Evolutionary conservation across 1,140 invertebrate genomes (phyloP), one percentile per base, ranked within the genome.

Genomic region (Bombus pyrosoma): DNA sequence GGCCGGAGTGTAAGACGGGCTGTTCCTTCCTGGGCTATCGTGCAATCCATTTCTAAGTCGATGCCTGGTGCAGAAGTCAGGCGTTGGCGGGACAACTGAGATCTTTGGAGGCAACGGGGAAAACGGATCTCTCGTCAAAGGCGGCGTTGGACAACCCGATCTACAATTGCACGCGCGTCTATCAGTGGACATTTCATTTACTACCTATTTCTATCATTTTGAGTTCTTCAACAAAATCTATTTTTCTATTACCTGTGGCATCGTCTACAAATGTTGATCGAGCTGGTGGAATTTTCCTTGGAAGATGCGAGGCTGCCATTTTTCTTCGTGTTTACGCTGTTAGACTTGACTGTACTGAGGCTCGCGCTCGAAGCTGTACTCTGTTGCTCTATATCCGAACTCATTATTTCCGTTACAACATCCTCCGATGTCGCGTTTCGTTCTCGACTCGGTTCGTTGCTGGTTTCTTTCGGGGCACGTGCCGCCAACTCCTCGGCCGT

Each of bases 31-130:
- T 15, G 94, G 93, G 75, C 94, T 95, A 77, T 95, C 94, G 71
- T 91, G 89, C 37, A 92, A 57, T 10, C 93, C 92, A 76, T 93
- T 94, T 68, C 90, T 87, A 28, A 93, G 72, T 87, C 92, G 93
- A 74, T 95, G 92, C 34, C 91, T 94, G 64, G 91, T 91, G 83
- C 94, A 95, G 12, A 94, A 39, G 83, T 97, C 97, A 2, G 97
- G 97, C 8, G 97, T 98, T 25, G 97, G 97, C 73, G 97, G 97
- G 37, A 97, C 95, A 43, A 98, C 96, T 28, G 97, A 96, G 91
- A 98, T 98, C 93, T 97, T 96, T 34, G 97, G 97, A 71, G 95
- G 95, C 39, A 96, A 90, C 37, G 95, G 95, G 6, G 95, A 94
- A 87, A 96, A 96, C 15, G 95, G 95, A 85, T 96, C 95, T 22